A percentile compares a stretch with the other conserved stretches of the same genome.
phyloP scores from a whole-genome alignment of 1,140 invertebrate genomes.

The Meteorus sp. region DNA sequence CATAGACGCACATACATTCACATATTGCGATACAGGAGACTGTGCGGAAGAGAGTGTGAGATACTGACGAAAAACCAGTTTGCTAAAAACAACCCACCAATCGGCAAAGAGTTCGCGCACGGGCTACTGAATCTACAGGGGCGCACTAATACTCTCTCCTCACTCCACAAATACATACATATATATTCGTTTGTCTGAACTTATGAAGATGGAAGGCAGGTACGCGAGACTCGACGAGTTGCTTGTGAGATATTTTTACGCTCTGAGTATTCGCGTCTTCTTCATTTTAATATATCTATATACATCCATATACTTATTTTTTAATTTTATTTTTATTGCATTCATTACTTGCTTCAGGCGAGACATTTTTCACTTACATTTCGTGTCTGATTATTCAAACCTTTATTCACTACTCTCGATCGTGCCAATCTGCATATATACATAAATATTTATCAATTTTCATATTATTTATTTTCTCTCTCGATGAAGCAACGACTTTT shows the following conservation, averaged over 20 bases:
- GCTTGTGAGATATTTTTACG: neutral
- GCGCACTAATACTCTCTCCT: too few relatives aligned
- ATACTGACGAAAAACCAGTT: slow-evolving; percentile 29
- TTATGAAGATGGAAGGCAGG: slow-evolving; percentile 2
- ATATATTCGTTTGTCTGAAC: slow-evolving; percentile 2
- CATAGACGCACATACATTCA: too few relatives aligned
- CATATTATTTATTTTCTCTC: too few relatives aligned
- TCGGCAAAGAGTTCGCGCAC: slow-evolving; percentile 23
- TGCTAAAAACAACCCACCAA: slow-evolving; percentile 30
- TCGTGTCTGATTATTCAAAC: neutral
- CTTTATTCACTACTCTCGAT: neutral
- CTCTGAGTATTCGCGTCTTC: neutral
- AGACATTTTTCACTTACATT: slow-evolving; percentile 5
- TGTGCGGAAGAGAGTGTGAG: too few relatives aligned
- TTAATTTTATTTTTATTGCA: slow-evolving; percentile 1
- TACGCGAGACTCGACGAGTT: slow-evolving; percentile 1
- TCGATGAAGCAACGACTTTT: too few relatives aligned
- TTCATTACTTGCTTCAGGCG: too few relatives aligned
- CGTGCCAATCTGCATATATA: neutral
- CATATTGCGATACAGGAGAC: too few relatives aligned
- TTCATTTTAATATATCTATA: too few relatives aligned
- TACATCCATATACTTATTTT: too few relatives aligned
- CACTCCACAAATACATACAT: too few relatives aligned
- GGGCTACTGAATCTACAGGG: slow-evolving; percentile 29
- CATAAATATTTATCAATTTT: too few relatives aligned